Conservation (phyloP, 2,888 invertebrate species). For the Nudaria mundana region DNA sequence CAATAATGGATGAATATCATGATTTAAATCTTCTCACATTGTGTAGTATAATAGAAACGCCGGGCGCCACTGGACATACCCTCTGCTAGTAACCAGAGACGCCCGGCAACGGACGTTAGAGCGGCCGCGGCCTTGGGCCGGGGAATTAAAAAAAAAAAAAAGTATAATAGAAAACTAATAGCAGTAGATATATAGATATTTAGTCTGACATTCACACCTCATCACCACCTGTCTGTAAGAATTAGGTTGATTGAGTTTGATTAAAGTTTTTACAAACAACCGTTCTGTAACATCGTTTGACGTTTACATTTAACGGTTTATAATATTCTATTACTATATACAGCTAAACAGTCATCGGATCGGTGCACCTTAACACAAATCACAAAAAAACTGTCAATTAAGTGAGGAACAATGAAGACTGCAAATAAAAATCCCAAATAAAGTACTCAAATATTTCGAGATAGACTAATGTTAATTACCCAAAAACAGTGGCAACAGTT, state of each 20-base stretch:
- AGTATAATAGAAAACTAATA: background rate
- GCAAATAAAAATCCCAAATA: background rate
- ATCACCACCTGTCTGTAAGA: constrained; percentile 6
- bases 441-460: constrained; percentile 6
- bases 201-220: background rate
- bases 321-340: background rate
- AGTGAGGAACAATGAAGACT: background rate
- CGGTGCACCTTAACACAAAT: background rate
- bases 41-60: too few relatives aligned
- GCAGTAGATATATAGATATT: background rate
- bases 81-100: too few relatives aligned
- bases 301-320: constrained; percentile 3
- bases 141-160: too few relatives aligned
- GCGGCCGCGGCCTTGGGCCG: too few relatives aligned
- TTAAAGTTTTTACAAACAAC: constrained; percentile 2
- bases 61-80: too few relatives aligned
- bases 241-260: constrained; percentile 4
- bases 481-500: constrained; percentile 20
- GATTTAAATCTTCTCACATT: too few relatives aligned
- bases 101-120: too few relatives aligned
- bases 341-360: background rate
- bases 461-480: constrained; percentile 11
- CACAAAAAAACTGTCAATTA: background rate
- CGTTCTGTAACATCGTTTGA: background rate
- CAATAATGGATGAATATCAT: too few relatives aligned